These are phyloP conservation scores for Menura novaehollandiae DNA, from an alignment of 2,113 vertebrate species.

Conservation along the genomic window DNA sequence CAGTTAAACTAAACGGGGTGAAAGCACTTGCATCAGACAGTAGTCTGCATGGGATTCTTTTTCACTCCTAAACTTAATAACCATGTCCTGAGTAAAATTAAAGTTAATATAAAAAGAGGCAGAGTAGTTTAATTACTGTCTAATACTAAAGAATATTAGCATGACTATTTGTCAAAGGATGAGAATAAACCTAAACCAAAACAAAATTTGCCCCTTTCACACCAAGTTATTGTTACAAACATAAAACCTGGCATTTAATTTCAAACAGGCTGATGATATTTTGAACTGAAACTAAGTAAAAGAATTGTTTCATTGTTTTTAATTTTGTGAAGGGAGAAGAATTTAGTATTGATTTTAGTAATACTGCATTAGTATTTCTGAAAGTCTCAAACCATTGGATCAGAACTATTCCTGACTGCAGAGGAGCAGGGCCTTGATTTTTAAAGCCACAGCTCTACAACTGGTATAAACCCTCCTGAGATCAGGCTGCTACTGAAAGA, in stretches of 20 bases:
- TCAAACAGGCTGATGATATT: background rate
- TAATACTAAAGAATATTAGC: background rate
- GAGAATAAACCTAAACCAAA: background rate
- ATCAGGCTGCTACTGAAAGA: background rate
- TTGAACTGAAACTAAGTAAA: background rate
- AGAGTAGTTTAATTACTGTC: background rate
- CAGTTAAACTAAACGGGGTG: background rate
- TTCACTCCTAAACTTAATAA: background rate
- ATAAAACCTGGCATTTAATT: background rate
- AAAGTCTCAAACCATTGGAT: background rate
- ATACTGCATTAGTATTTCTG: background rate
- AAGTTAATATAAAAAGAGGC: background rate
- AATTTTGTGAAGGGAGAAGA: background rate
- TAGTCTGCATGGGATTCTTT: background rate
- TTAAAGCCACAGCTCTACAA: background rate
- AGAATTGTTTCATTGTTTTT: background rate
- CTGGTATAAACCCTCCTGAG: background rate
- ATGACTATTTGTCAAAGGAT: background rate
- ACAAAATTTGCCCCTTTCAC: background rate
- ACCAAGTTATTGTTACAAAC: background rate
- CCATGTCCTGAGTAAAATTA: background rate
- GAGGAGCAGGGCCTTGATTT: background rate
- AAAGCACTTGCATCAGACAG: background rate
- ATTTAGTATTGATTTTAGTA: background rate
- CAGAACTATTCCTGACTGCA: background rate